Evolutionary conservation across 2,888 invertebrate genomes (phyloP).

Genomic region (Andricus quercusramuli): DNA sequence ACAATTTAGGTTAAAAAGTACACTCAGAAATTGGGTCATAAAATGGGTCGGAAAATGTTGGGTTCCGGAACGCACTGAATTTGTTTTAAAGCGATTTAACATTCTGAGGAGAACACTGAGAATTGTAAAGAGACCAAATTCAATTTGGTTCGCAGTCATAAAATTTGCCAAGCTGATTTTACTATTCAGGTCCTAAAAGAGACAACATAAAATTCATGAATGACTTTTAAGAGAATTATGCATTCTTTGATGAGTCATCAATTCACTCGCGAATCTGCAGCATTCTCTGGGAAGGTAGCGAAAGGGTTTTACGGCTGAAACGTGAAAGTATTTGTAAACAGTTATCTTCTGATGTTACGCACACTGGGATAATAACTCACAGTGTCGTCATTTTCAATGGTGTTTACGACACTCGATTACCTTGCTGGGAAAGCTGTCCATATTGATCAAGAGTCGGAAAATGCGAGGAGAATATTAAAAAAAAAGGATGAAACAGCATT

Average conservation of each 20-base stretch:
- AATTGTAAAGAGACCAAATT: background rate
- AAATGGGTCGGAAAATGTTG: too few relatives aligned
- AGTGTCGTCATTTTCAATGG: slow-evolving; percentile 23
- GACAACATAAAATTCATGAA: slow-evolving; percentile 21
- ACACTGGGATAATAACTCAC: background rate
- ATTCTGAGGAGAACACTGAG: too few relatives aligned
- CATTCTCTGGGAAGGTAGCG: background rate
- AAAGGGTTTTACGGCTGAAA: slow-evolving; percentile 19
- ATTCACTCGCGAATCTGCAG: slow-evolving; percentile 21
- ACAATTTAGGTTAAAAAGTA: too few relatives aligned
- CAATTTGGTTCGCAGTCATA: background rate
- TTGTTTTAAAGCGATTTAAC: too few relatives aligned
- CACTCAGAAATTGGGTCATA: too few relatives aligned
- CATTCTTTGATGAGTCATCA: slow-evolving; percentile 28
- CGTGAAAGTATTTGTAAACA: slow-evolving; percentile 35
- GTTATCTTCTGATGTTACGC: background rate
- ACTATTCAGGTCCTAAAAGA: slow-evolving; percentile 11
- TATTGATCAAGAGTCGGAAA: too few relatives aligned
- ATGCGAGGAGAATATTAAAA: too few relatives aligned
- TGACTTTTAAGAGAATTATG: slow-evolving; percentile 16
- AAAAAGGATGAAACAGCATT: too few relatives aligned
- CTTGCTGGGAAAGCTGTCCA: too few relatives aligned
- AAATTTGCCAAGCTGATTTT: slow-evolving; percentile 1
- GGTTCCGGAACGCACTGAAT: too few relatives aligned
- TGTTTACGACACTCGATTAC: slow-evolving; percentile 27